phyloP scores from a whole-genome alignment of 1,140 invertebrate species.

The Eumeta japonica region DNA sequence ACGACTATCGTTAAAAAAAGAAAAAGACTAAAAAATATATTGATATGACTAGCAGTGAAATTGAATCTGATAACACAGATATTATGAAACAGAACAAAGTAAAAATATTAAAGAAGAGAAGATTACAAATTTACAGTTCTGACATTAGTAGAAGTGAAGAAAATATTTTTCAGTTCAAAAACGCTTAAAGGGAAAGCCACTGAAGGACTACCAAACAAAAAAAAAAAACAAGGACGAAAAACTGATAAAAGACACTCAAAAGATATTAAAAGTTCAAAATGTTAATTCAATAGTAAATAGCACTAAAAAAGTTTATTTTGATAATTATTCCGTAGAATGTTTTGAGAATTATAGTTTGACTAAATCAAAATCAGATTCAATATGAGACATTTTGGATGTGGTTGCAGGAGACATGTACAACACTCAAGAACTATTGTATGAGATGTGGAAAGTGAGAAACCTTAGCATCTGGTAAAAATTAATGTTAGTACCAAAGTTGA shows the following conservation, averaged over 20 bases:
- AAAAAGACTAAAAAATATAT: conserved; percentile 12
- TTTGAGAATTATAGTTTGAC: no score
- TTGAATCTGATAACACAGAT: conserved; percentile 11
- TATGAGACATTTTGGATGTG: no score
- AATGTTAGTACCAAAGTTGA: conserved; percentile 8
- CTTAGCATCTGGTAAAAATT: conserved; percentile 11
- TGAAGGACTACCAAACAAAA: conserved; percentile 7
- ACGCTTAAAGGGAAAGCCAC: conserved; percentile 10
- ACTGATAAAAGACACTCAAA: no score
- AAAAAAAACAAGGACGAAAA: no score
- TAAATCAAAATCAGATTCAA: no score
- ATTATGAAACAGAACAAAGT: conserved; percentile 9
- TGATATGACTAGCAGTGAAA: conserved; percentile 13
- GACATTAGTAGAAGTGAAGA: conserved; percentile 10
- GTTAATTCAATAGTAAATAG: conserved; percentile 20
- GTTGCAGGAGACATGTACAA: conserved; percentile 7
- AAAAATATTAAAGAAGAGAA: conserved; percentile 8
- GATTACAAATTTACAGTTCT: conserved; percentile 9
- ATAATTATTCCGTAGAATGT: no score
- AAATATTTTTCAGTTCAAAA: conserved; percentile 10
- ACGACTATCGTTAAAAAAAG: conserved; percentile 9
- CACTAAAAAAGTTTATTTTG: no score
- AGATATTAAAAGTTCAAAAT: conserved; percentile 16
- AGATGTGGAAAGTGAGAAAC: conserved; percentile 7
- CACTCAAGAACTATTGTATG: conserved; percentile 4